Percentiles rank a stretch among this genome's conserved stretches.
Evolutionary conservation across 1,140 invertebrate species (phyloP).

Genomic region (Rhyacophila brunnea): DNA sequence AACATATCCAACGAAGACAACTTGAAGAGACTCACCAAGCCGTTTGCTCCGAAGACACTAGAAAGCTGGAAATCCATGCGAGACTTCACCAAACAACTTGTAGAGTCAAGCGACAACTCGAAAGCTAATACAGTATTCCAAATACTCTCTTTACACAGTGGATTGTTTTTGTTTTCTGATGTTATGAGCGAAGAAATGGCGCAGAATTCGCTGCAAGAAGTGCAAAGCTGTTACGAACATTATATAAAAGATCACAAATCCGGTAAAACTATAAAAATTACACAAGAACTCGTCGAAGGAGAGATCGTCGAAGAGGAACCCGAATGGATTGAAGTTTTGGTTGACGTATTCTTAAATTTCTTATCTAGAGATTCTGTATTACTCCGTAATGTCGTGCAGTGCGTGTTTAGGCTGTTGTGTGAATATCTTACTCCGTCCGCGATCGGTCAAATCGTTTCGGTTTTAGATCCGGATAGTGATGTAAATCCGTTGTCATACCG

Average conservation of each 20-base stretch:
- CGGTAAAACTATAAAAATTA: slow-evolving; percentile 42
- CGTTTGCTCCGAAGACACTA: slow-evolving; percentile 55
- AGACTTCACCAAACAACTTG: slow-evolving; percentile 47
- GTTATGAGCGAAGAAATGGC: slow-evolving; percentile 60
- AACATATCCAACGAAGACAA: slow-evolving; percentile 51
- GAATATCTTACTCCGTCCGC: slow-evolving; percentile 65
- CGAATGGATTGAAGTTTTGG: slow-evolving; percentile 76
- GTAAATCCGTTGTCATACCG: slow-evolving; percentile 57
- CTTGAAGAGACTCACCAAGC: slow-evolving; percentile 47
- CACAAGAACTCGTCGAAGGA: slow-evolving; percentile 33
- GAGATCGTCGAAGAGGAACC: slow-evolving; percentile 56
- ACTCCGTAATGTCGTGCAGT: slow-evolving; percentile 65
- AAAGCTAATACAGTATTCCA: slow-evolving; percentile 61
- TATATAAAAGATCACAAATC: slow-evolving; percentile 51
- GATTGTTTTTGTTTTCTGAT: slow-evolving; percentile 70
- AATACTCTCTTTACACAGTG: slow-evolving; percentile 67
- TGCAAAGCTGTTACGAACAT: slow-evolving; percentile 67
- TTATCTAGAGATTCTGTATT: slow-evolving; percentile 69
- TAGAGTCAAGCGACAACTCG: slow-evolving; percentile 44
- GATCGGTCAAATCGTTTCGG: slow-evolving; percentile 71
- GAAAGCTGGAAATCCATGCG: slow-evolving; percentile 63
- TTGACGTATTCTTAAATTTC: slow-evolving; percentile 73
- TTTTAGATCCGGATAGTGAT: slow-evolving; percentile 65
- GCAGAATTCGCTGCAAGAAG: slow-evolving; percentile 63
- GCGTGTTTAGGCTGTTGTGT: slow-evolving; percentile 72